Percentiles rank a stretch among this genome's conserved stretches.
Evolutionary conservation across 2,888 invertebrate species (phyloP).

Genomic region (Amblyteles armatorius): DNA sequence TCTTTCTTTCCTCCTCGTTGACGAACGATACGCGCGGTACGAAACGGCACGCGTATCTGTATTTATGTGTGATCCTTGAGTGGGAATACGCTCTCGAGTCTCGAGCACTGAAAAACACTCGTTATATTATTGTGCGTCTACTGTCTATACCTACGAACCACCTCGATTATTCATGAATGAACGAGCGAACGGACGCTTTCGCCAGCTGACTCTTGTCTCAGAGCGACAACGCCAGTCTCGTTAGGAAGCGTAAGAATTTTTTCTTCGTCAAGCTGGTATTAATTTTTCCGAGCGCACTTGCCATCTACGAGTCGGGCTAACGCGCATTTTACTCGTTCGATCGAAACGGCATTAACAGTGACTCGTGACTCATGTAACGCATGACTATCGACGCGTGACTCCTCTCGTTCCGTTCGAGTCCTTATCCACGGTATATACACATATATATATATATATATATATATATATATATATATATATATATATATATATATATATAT

Average conservation of each 20-base stretch:
- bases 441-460: not conserved
- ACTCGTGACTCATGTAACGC: constrained; percentile 38
- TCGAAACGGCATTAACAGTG: constrained; percentile 28
- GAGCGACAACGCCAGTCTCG: constrained; percentile 36
- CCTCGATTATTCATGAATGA: constrained; percentile 57
- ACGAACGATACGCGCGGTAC: constrained; percentile 1
- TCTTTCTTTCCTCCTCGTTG: not conserved
- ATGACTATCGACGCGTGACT: constrained; percentile 53
- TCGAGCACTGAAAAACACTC: not conserved
- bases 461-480: not conserved
- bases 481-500: not conserved
- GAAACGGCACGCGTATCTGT: constrained; percentile 4
- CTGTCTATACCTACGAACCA: not conserved
- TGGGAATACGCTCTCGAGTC: constrained; percentile 18
- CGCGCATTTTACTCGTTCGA: constrained; percentile 20
- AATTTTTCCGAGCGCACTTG: not conserved
- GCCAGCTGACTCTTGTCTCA: constrained; percentile 7
- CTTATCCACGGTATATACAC: not conserved
- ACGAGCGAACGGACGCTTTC: constrained; percentile 22
- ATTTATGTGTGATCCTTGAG: not conserved
- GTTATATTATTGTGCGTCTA: not conserved
- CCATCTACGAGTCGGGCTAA: constrained; percentile 10
- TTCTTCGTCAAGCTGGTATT: not conserved
- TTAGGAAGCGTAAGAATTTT: constrained; percentile 42
- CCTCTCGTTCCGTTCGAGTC: constrained; percentile 18